Base-by-base conservation (phyloP, 1,140 invertebrate genomes). In the Oscheius sp. region DNA sequence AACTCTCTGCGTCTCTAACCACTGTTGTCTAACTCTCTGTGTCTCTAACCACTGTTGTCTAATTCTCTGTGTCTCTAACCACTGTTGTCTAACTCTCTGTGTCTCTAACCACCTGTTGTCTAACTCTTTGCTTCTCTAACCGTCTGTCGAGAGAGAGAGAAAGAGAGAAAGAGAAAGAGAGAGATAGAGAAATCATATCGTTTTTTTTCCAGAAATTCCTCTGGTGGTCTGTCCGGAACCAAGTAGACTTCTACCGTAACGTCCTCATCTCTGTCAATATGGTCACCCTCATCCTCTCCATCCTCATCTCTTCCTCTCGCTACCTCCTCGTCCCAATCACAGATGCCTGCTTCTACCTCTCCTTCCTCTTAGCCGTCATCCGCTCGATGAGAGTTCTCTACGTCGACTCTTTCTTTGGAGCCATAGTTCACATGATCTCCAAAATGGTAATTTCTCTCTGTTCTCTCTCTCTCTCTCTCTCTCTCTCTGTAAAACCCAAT, bases 291-390 rank as follows among this genome's bases (percentile, higher is more conserved):
- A 36, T 20, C 32, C 49, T 42, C 34, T 58, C 34, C 36, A 36
- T 42, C 32, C 35, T 28, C 35, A 35, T 28, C 55, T 34, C 0
- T 10, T 35, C 2, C 42, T 32, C 34, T 32, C 67, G 0, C 36
- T 68, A 23, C 67, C 34, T 36, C 32, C 52, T 20, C 38, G 38
- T 61, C 49, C 67, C 2, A 59, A 34, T 4, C 38, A 55, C 67
- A 7, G 67, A 68, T 20, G n/a, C 61, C n/a, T 68, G 35, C 52
- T 68, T 68, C 52, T 68, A 68, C 45, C 55, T 68, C 28, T 68
- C 67, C 0, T 68, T 46, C n/a, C 34, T 68, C 10, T 46, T 68
- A n/a, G 67, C 67, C 7, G 55, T 55, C 0, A 13, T 68, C 13
- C 29, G 67, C 26, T 55, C 55, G 18, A 68, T 68, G 67, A 58